Conservation (phyloP, 2,888 invertebrate species). For the Diplolepis rosae region DNA sequence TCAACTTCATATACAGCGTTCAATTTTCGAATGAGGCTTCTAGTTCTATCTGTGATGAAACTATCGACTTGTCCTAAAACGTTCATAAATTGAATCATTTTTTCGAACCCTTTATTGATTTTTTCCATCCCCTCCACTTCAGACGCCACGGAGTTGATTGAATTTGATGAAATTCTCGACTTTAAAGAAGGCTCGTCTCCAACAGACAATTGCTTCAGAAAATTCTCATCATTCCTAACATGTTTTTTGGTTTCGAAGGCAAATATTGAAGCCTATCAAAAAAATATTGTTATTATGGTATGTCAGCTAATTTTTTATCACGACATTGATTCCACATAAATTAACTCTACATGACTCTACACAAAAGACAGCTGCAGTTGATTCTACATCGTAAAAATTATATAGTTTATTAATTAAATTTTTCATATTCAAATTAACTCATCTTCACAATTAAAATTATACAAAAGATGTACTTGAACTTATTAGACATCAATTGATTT, state of each 20-base stretch:
- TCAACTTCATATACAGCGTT: constrained; percentile 73
- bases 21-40: constrained; percentile 72
- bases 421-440: too few relatives aligned
- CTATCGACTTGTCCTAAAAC: constrained; percentile 75
- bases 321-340: too few relatives aligned
- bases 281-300: too few relatives aligned
- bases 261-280: neutral
- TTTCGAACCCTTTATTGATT: constrained; percentile 74
- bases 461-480: too few relatives aligned
- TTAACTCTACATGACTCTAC: too few relatives aligned
- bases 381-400: too few relatives aligned
- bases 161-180: neutral
- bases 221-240: constrained; percentile 34
- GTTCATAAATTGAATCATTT: constrained; percentile 74
- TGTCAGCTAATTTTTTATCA: too few relatives aligned
- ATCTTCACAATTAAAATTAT: too few relatives aligned
- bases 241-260: neutral
- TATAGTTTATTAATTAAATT: too few relatives aligned
- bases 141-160: neutral
- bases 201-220: constrained; percentile 45
- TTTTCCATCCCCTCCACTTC: constrained; percentile 66
- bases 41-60: constrained; percentile 74
- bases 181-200: constrained; percentile 22
- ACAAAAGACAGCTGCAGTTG: too few relatives aligned
- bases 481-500: too few relatives aligned